Base-by-base conservation (phyloP, 2,797 vertebrate species). In the Dicrostonyx torquatus region DNA sequence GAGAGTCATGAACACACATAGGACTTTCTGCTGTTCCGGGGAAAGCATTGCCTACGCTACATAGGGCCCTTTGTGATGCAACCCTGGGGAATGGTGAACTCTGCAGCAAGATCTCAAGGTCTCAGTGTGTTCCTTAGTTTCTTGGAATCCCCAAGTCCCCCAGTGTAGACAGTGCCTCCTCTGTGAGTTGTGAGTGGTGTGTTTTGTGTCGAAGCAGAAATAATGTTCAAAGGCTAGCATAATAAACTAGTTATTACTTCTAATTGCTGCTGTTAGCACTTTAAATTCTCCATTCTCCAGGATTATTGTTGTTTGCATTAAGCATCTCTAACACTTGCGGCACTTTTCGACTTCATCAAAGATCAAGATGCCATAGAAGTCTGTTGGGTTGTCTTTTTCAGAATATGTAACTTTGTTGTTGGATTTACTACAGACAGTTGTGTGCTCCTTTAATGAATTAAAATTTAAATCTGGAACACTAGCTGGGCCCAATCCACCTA, bases 201-300 rank as follows among this genome's bases (percentile, higher is more conserved):
- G 88, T 58, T 96, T 92, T 95, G 70, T 91, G 83, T 78, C 50
- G 66, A 95, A 96, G 93, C 0, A 0, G 82, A 95, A 95, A 89
- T 88, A 92, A 89, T 80, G 14, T 80, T 95, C 93, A 94, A 96
- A 95, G 87, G 86, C 95, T 80, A 95, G 83, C 92, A 96, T 93
- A 95, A 95, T 95, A 94, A 95, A 95, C 94, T 91, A 96, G 83
- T 96, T 93, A 92, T 97, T 97, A 96, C 83, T 87, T 89, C 83
- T 97, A 94, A 96, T 96, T 96, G 88, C 90, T 91, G 62, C 58
- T 85, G 83, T 96, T 96, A 93, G 82, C 73, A 77, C 48, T 96
- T 96, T 45, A 90, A 70, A 89, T 96, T 96, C 94, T 93, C 75
- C 90, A 43, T 96, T 93, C 83, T 94, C 58, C 10, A n/a, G 31